Conservation (phyloP, 2,888 invertebrate species). For the Trachelus troglodyta region DNA sequence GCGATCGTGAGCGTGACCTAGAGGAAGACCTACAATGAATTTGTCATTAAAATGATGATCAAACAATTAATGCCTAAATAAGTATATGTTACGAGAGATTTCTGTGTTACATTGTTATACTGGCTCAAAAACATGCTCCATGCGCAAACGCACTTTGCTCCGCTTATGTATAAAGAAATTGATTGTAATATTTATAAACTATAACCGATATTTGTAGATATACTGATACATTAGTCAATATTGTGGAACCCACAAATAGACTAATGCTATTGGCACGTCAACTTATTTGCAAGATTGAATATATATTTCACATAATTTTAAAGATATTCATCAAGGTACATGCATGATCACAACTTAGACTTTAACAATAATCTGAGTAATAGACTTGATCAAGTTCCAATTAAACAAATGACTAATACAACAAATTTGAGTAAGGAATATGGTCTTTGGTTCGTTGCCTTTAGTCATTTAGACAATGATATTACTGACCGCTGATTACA, state of each 20-base stretch:
- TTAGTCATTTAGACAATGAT: not conserved
- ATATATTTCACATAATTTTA: not conserved
- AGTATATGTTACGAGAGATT: not conserved
- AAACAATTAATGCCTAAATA: constrained; percentile 17
- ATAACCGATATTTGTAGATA: not conserved
- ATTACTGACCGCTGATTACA: not conserved
- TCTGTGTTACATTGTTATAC: constrained; percentile 3
- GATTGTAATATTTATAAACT: not conserved
- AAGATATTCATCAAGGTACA: not conserved
- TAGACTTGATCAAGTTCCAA: not conserved
- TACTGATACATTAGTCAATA: not conserved
- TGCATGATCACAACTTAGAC: not conserved
- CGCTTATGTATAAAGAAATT: not conserved
- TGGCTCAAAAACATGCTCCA: constrained; percentile 4
- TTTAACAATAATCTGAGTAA: not conserved
- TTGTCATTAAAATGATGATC: constrained; percentile 25
- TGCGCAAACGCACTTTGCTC: not conserved
- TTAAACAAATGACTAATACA: not conserved
- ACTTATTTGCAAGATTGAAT: not conserved
- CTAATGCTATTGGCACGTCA: not conserved
- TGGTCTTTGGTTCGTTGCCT: not conserved
- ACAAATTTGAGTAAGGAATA: not conserved
- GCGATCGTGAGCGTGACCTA: constrained; percentile 55
- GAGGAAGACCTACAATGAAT: constrained; percentile 53
- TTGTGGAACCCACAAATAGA: not conserved